Percentiles rank a stretch among this genome's conserved stretches.
These are phyloP conservation scores for Paramormyrops hopkinsi DNA, from an alignment of 2,797 vertebrate genomes.

Conservation along the genomic window DNA sequence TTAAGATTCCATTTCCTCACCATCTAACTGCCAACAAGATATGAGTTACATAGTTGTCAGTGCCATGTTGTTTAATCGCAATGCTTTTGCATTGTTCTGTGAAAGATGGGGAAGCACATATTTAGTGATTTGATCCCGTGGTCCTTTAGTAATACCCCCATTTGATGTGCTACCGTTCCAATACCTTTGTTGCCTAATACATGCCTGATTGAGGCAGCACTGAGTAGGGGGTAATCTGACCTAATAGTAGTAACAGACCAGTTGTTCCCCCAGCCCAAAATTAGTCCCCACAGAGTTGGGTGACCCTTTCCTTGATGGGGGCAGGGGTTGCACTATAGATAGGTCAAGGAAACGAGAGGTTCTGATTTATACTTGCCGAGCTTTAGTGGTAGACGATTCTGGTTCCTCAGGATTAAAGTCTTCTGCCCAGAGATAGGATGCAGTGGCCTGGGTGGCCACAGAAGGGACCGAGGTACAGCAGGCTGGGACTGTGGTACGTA, in stretches of 20 bases:
- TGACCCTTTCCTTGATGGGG: constrained; percentile 20
- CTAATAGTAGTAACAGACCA: constrained; percentile 32
- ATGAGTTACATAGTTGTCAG: neutral
- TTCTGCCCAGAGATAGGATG: constrained; percentile 30
- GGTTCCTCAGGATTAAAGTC: neutral
- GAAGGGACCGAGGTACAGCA: constrained; percentile 30
- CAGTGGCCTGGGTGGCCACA: constrained; percentile 29
- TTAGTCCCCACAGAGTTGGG: constrained; percentile 21
- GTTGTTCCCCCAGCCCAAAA: constrained; percentile 30
- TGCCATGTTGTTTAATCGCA: neutral
- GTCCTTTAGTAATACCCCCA: neutral
- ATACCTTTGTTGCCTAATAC: constrained; percentile 4
- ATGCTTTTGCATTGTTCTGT: neutral
- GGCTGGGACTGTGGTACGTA: constrained; percentile 58
- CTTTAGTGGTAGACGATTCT: neutral
- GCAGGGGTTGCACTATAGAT: constrained; percentile 8
- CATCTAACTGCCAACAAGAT: neutral
- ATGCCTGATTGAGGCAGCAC: constrained; percentile 25
- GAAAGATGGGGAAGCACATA: neutral
- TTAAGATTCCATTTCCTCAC: neutral
- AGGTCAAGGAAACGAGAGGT: neutral
- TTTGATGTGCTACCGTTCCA: neutral
- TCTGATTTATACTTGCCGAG: neutral
- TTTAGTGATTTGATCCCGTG: neutral
- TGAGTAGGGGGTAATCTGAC: constrained; percentile 28